phyloP scores from a whole-genome alignment of 2,113 vertebrate genomes.

The Heptranchias perlo region DNA sequence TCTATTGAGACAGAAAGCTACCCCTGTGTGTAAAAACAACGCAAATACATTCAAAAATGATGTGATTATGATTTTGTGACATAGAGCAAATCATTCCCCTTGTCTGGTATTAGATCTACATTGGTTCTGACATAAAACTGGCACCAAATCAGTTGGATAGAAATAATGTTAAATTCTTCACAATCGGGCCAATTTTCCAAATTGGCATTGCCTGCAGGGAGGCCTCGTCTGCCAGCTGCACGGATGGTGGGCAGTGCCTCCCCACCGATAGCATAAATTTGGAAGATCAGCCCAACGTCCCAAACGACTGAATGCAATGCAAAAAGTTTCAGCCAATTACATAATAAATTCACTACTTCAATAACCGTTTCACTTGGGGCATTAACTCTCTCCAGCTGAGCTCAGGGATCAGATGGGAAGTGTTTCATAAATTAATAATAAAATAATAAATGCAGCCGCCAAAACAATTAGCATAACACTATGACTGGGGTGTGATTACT shows the following conservation, averaged over 20 bases:
- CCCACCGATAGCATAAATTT: too few species aligned
- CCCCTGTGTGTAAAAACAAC: neutral
- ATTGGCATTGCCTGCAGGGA: neutral
- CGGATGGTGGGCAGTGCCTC: neutral
- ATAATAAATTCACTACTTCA: neutral
- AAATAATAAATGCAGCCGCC: neutral
- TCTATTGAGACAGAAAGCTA: neutral
- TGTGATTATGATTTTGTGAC: neutral
- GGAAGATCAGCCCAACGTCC: neutral
- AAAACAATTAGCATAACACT: neutral
- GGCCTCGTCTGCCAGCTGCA: neutral
- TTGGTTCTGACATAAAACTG: neutral
- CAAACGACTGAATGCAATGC: neutral
- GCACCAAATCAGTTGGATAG: neutral
- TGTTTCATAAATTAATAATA: slow-evolving; percentile 1
- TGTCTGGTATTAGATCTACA: neutral
- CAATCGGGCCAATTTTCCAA: neutral
- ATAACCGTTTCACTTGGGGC: too few species aligned
- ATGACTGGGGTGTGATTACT: neutral
- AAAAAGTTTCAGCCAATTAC: neutral
- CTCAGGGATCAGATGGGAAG: neutral
- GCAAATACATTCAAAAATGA: neutral
- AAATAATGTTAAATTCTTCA: neutral
- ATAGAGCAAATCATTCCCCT: neutral
- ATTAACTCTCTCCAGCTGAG: neutral